These are phyloP conservation scores for Trissolcus japonicus DNA, from an alignment of 2,888 invertebrate genomes.

Conservation along the genomic window DNA sequence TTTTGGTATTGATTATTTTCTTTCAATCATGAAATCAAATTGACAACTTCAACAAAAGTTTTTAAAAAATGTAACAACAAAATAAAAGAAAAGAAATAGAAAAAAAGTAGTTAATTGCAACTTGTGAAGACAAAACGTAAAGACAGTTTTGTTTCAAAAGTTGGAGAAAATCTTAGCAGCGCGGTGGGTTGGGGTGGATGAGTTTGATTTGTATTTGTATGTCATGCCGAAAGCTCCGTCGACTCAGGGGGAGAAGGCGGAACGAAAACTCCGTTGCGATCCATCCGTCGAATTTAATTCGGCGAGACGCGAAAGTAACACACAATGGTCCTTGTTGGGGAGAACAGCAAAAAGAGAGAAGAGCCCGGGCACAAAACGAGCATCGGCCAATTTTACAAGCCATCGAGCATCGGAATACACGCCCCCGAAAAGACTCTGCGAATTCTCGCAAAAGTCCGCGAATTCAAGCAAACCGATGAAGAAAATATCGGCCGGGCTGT, in stretches of 20 bases:
- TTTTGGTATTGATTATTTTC: too few relatives aligned
- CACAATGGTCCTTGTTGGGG: slow-evolving; percentile 9
- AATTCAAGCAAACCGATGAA: slow-evolving; percentile 37
- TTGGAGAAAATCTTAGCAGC: too few relatives aligned
- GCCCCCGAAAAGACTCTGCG: slow-evolving; percentile 24
- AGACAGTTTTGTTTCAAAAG: too few relatives aligned
- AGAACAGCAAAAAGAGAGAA: background rate
- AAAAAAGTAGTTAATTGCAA: too few relatives aligned
- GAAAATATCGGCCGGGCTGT: too few relatives aligned
- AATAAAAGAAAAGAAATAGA: too few relatives aligned
- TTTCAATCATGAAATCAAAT: too few relatives aligned
- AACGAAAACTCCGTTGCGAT: slow-evolving; percentile 23
- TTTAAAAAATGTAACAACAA: too few relatives aligned
- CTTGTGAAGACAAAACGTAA: too few relatives aligned
- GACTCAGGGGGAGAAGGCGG: slow-evolving; percentile 3
- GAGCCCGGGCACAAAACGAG: slow-evolving; percentile 29
- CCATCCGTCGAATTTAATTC: slow-evolving; percentile 41
- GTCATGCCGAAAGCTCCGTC: slow-evolving; percentile 15
- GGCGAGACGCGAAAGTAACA: slow-evolving; percentile 34
- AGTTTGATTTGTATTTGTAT: too few relatives aligned
- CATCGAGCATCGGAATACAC: slow-evolving; percentile 47
- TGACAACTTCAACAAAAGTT: too few relatives aligned
- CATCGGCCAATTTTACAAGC: slow-evolving; percentile 46
- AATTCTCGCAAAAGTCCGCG: slow-evolving; percentile 34
- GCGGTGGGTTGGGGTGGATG: too few relatives aligned